A percentile compares a stretch with the other conserved stretches of the same genome.
These are phyloP conservation scores for Protobothrops flavoviridis DNA, from an alignment of 2,113 vertebrate genomes.

Conservation along the genomic window DNA sequence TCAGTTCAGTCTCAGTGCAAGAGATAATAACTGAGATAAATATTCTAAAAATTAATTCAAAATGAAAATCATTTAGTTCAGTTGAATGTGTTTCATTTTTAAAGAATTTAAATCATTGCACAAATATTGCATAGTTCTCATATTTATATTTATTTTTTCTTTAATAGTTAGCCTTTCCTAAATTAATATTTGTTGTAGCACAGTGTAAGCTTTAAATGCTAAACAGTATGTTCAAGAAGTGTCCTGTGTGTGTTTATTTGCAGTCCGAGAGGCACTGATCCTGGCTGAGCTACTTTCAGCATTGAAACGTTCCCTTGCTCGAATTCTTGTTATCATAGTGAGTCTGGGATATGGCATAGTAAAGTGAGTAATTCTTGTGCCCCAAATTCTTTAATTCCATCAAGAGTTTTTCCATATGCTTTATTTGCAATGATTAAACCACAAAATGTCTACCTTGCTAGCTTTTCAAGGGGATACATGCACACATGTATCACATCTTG, in stretches of 20 bases:
- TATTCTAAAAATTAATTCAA: not conserved
- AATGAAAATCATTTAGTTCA: not conserved
- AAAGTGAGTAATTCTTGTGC: constrained; percentile 76
- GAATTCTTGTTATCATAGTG: constrained; percentile 92
- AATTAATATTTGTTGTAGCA: constrained; percentile 3
- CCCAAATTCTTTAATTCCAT: not conserved
- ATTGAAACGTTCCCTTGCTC: constrained; percentile 89
- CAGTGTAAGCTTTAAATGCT: not conserved
- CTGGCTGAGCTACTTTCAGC: constrained; percentile 93
- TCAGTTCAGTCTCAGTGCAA: not conserved
- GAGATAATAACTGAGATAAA: not conserved
- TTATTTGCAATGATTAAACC: not conserved
- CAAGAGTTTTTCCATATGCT: not conserved
- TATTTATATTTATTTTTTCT: not conserved
- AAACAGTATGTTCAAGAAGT: constrained; percentile 18
- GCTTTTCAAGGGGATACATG: not conserved
- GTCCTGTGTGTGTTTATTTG: constrained; percentile 16
- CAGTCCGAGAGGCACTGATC: constrained; percentile 88
- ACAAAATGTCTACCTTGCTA: not conserved
- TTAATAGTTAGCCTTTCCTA: constrained; percentile 7
- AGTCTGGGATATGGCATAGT: constrained; percentile 95
- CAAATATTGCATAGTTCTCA: not conserved
- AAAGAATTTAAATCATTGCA: not conserved
- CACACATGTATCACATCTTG: not conserved
- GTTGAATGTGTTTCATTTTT: not conserved